Percentiles rank a stretch among this genome's conserved stretches.
phyloP scores from a whole-genome alignment of 2,888 invertebrate genomes.

The Torymus aiolomorphi region DNA sequence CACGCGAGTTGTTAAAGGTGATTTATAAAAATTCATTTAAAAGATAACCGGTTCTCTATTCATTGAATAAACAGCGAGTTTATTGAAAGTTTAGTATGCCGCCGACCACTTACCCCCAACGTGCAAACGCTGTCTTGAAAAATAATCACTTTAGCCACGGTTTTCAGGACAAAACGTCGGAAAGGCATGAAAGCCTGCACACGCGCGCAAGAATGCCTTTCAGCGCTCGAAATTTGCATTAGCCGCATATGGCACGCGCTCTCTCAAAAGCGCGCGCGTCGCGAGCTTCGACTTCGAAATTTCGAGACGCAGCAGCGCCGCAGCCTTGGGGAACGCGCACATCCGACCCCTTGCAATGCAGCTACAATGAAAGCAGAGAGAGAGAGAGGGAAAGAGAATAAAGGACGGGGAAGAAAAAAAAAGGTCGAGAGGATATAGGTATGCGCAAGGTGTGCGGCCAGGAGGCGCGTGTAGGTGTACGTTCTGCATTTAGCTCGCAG shows the following conservation, averaged over 20 bases:
- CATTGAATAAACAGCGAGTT: too few relatives aligned
- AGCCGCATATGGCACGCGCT: background rate
- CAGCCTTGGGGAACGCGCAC: background rate
- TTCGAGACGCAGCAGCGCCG: constrained; percentile 5
- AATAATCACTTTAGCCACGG: too few relatives aligned
- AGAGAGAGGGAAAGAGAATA: background rate
- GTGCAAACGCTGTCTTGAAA: background rate
- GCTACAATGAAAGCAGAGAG: background rate
- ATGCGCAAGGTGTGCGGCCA: constrained; percentile 34
- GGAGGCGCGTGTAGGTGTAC: constrained; percentile 35
- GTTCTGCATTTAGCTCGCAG: constrained; percentile 26
- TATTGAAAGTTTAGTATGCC: too few relatives aligned
- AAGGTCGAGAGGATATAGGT: constrained; percentile 5
- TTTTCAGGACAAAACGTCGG: background rate
- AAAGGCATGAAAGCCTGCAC: background rate
- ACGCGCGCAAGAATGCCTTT: constrained; percentile 16
- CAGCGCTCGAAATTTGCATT: constrained; percentile 27
- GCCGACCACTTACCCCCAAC: too few relatives aligned
- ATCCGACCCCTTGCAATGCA: background rate
- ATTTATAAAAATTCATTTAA: too few relatives aligned
- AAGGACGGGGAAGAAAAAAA: background rate
- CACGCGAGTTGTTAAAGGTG: too few relatives aligned
- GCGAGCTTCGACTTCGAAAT: constrained; percentile 22
- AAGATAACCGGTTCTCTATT: too few relatives aligned
- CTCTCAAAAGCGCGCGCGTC: constrained; percentile 12